Base-by-base conservation (phyloP, 2,888 invertebrate genomes). In the Ophion ellenae region DNA sequence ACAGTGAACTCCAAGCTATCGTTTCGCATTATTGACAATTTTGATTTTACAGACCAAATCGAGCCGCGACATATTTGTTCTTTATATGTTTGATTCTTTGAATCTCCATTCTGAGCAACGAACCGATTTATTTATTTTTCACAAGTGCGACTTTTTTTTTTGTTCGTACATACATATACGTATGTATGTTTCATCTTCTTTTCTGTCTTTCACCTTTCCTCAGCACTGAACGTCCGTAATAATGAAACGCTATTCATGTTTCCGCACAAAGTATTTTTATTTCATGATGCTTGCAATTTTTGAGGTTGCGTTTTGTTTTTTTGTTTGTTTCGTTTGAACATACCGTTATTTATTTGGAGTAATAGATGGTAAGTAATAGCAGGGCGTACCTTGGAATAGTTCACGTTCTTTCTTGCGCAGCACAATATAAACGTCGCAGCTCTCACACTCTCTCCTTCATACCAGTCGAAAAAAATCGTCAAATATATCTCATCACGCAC, bases 1-100 rank as follows among this genome's bases (percentile, higher is more conserved):
- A 97, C 97, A 97, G 97, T 97, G 97, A 97, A 96, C 96, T 95
- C 95, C 95, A 95, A 95, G 95, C 95, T 94, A 93, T 91, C 91
- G 87, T 91, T 89, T 88, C 81, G 86, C 80, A 81, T 87, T 61
- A 77, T 80, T 73, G 83, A 85, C 70, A 75, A 82, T 80, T 79
- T 77, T 81, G 70, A 82, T 67, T 82, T 84, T 76, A 80, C 59
- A 85, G 82, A 76, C 85, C 83, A 86, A 84, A 87, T 84, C 83
- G 83, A 83, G 78, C 71, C 85, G 82, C 85, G 74, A 82, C 53
- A 75, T 79, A 45, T 59, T 57, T 57, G 36, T 57, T 74, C 47
- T 80, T 81, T 81, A 36, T 53, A 69, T 17, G 28, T 77, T 69
- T 70, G 47, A 81, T 83, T 69, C 70, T 81, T 80, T 9, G 32